These are phyloP conservation scores for Scaptodrosophila latifasciaeformis DNA, from an alignment of 2,888 invertebrate genomes.

Conservation along the genomic window DNA sequence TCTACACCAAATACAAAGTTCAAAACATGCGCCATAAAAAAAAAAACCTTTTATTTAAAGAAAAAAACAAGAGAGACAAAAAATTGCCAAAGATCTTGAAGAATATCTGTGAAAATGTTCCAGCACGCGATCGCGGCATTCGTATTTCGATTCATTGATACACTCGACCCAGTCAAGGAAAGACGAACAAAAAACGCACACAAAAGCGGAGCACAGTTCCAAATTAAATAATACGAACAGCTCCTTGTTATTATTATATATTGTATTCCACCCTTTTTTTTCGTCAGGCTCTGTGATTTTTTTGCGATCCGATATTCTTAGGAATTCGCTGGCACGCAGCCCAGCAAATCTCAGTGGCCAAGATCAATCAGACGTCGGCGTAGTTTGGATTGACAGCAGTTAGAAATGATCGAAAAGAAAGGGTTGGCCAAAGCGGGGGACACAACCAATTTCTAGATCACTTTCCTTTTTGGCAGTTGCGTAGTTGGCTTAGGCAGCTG, in stretches of 20 bases:
- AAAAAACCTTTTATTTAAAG: too few species aligned
- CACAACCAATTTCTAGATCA: too few species aligned
- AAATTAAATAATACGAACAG: conserved; percentile 63
- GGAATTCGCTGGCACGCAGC: conserved; percentile 51
- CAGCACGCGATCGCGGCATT: conserved; percentile 65
- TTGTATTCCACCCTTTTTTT: conserved; percentile 61
- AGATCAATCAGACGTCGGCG: conserved; percentile 50
- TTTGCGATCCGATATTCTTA: conserved; percentile 52
- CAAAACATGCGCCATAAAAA: too few species aligned
- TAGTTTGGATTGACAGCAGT: not conserved
- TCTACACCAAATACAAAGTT: too few species aligned
- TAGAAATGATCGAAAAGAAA: not conserved
- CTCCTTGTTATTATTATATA: conserved; percentile 62
- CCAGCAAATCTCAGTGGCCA: conserved; percentile 45
- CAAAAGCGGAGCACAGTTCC: conserved; percentile 43
- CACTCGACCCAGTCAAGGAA: conserved; percentile 22
- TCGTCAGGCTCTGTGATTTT: conserved; percentile 39
- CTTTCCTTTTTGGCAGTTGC: conserved; percentile 9
- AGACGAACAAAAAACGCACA: conserved; percentile 4
- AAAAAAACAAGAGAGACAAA: conserved; percentile 9
- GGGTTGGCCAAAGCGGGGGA: not conserved
- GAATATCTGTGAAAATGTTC: conserved; percentile 54
- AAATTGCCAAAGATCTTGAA: not conserved
- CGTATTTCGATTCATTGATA: conserved; percentile 65
- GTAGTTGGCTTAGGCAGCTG: conserved; percentile 35